Percentiles rank a stretch among this genome's conserved stretches.
Conservation (phyloP, 2,888 invertebrate species). For the Malacosoma neustria region DNA sequence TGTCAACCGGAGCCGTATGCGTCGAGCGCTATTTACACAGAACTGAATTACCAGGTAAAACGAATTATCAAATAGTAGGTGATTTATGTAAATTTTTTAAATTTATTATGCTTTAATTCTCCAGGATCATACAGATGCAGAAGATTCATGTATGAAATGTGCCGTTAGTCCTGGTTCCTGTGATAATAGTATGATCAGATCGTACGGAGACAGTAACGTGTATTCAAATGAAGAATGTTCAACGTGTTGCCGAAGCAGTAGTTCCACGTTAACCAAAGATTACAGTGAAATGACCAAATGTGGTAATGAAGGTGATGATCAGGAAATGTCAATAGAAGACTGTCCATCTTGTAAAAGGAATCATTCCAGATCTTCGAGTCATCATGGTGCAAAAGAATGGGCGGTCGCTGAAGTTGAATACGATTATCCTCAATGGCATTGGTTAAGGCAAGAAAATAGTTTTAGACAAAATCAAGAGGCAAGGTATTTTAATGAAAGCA, state of each 20-base stretch:
- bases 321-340: slow-evolving; percentile 61
- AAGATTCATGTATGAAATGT: slow-evolving; percentile 72
- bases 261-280: slow-evolving; percentile 62
- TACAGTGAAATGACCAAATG: slow-evolving; percentile 70
- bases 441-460: slow-evolving; percentile 61
- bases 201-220: slow-evolving; percentile 60
- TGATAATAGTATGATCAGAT: slow-evolving; percentile 68
- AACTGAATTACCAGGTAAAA: slow-evolving; percentile 58
- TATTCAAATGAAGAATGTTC: slow-evolving; percentile 68
- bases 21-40: slow-evolving; percentile 79
- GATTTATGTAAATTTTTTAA: too few relatives aligned
- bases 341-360: slow-evolving; percentile 65
- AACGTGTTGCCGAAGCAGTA: slow-evolving; percentile 63
- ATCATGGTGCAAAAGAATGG: slow-evolving; percentile 63
- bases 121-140: slow-evolving; percentile 65
- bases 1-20: slow-evolving; percentile 81
- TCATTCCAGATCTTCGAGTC: slow-evolving; percentile 60
- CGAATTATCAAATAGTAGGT: too few relatives aligned
- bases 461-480: slow-evolving; percentile 52
- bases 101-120: too few relatives aligned
- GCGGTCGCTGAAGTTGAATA: slow-evolving; percentile 62
- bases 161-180: slow-evolving; percentile 72
- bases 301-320: slow-evolving; percentile 56
- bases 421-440: slow-evolving; percentile 69
- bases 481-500: slow-evolving; percentile 43